Evolutionary conservation across 1,140 invertebrate genomes (phyloP).

Genomic region (Ips typographus): DNA sequence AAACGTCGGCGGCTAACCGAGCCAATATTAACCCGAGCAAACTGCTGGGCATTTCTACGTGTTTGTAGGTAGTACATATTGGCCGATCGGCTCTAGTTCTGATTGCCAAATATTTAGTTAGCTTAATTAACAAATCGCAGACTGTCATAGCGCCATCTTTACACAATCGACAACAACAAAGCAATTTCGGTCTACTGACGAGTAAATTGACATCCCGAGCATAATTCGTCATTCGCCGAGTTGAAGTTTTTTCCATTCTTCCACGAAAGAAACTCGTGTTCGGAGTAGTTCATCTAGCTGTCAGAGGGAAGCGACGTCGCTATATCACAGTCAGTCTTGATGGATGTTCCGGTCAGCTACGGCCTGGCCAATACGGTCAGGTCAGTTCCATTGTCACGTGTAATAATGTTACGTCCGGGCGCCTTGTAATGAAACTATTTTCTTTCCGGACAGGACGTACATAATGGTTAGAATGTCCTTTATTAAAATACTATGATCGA

Average conservation of each 20-base stretch:
- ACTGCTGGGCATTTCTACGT: slow-evolving; percentile 7
- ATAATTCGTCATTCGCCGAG: slow-evolving; percentile 31
- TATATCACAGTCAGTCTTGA: slow-evolving; percentile 38
- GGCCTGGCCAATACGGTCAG: slow-evolving; percentile 7
- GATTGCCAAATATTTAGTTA: neutral
- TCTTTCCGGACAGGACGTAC: too few species aligned
- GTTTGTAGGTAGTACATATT: neutral
- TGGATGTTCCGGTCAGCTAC: slow-evolving; percentile 24
- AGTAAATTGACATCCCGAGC: slow-evolving; percentile 17
- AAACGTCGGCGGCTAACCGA: neutral
- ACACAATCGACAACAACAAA: neutral
- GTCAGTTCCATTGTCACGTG: slow-evolving; percentile 31
- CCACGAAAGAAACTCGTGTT: slow-evolving; percentile 23
- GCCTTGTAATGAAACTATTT: slow-evolving; percentile 8
- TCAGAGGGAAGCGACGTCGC: slow-evolving; percentile 34
- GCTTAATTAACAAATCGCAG: neutral
- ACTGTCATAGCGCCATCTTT: neutral
- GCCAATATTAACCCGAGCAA: slow-evolving; percentile 13
- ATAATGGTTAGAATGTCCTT: too few species aligned
- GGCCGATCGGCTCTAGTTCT: neutral
- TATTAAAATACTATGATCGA: too few species aligned
- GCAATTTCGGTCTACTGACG: neutral
- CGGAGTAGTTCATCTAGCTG: slow-evolving; percentile 37
- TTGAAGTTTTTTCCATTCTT: slow-evolving; percentile 16
- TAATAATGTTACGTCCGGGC: slow-evolving; percentile 30